Evolutionary conservation across 2,888 invertebrate species (phyloP).

Genomic region (Synanthedon formicaeformis): DNA sequence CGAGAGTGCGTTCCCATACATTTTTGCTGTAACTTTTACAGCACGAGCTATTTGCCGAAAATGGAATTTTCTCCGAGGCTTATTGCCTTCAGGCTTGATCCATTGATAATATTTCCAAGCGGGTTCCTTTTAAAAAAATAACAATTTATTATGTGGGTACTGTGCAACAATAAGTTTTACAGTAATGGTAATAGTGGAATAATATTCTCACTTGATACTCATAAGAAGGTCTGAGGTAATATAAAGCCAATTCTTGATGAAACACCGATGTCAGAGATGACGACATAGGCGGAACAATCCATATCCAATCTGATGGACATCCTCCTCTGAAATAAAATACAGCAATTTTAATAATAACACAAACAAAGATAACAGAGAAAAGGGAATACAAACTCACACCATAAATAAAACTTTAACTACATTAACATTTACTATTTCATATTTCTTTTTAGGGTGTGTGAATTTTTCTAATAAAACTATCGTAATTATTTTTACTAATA

Average conservation of each 20-base stretch:
- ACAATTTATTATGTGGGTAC: neutral
- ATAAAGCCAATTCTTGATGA: slow-evolving; percentile 90
- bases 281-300: slow-evolving; percentile 82
- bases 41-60: slow-evolving; percentile 96
- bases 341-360: too few species aligned
- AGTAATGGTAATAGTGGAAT: neutral
- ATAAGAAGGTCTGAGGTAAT: slow-evolving; percentile 88
- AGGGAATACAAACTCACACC: too few species aligned
- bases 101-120: slow-evolving; percentile 93
- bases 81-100: slow-evolving; percentile 74
- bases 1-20: slow-evolving; percentile 92
- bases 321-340: slow-evolving; percentile 66
- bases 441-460: too few species aligned
- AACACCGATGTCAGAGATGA: slow-evolving; percentile 82
- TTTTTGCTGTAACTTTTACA: slow-evolving; percentile 95
- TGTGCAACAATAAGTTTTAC: neutral
- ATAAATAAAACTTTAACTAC: too few species aligned
- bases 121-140: slow-evolving; percentile 71
- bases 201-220: slow-evolving; percentile 81
- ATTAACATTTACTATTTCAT: too few species aligned
- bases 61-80: slow-evolving; percentile 85
- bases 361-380: too few species aligned
- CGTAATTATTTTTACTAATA: too few species aligned
- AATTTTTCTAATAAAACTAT: too few species aligned
- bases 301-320: slow-evolving; percentile 88